A percentile compares a stretch with the other conserved stretches of the same genome.
Conservation (phyloP, 2,888 invertebrate genomes). For the Platycnemis pennipes region DNA sequence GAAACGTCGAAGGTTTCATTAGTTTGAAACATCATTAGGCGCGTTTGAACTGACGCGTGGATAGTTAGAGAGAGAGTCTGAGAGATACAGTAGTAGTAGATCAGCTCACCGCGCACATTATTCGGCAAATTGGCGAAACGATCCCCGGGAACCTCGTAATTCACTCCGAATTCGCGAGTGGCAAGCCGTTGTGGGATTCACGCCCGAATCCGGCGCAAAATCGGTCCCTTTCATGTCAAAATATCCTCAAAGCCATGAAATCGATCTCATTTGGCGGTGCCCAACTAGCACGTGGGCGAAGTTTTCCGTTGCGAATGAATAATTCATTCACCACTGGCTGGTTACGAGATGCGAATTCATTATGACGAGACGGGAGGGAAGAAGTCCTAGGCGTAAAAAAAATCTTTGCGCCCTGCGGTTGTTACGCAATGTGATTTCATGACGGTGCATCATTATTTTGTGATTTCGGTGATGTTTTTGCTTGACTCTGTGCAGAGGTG, state of each 20-base stretch:
- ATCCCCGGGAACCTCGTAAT: background rate
- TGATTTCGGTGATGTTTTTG: no score
- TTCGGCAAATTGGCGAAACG: background rate
- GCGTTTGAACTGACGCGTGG: background rate
- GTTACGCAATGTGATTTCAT: background rate
- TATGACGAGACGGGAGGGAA: background rate
- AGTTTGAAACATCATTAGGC: background rate
- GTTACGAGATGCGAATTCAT: background rate
- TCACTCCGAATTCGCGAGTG: background rate
- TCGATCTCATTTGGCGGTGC: background rate
- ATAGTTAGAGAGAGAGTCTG: background rate
- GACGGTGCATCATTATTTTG: background rate
- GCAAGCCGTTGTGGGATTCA: constrained; percentile 2
- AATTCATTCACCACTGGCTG: background rate
- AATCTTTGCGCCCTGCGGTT: background rate
- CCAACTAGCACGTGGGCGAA: background rate
- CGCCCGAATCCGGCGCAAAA: background rate
- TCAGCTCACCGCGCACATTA: background rate
- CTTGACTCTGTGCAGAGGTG: no score
- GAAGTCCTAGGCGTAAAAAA: background rate
- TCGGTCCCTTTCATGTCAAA: background rate
- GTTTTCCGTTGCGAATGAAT: background rate
- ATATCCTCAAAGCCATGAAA: background rate
- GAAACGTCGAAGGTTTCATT: background rate
- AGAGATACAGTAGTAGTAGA: background rate